Evolutionary conservation across 1,140 invertebrate genomes (phyloP), one percentile per base, ranked within the genome.

Genomic region (Apolygus lucorum): DNA sequence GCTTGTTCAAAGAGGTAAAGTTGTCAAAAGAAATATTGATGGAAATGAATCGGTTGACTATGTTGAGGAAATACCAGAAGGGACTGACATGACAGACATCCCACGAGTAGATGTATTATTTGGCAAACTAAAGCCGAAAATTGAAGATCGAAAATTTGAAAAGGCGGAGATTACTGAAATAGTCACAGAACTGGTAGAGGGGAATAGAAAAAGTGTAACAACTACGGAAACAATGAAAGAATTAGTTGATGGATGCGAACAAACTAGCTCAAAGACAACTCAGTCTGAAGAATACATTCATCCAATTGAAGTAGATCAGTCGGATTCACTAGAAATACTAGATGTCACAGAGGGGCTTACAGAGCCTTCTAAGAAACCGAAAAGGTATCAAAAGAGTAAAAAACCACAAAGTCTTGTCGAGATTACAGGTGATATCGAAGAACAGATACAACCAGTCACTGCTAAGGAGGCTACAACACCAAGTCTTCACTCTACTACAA

Each of bases 21-120:
- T 8, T 8, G 17, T 42, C 34, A 4, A 17, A 8, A 8, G 4
- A 4, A 42, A 8, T 8, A 17, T 42, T 28, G 72, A 69, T 17
- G 74, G 71, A 2, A 71, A 70, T 27, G 70, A 74, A 69, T 63
- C 42, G 22, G 67, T 74, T 1, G 81, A 78, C 8, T 80, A 74
- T 52, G 25, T 68, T 22, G 63, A 70, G 62, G 63, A 75, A 71
- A 69, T 59, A 24, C 72, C 71, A 8, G 21, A 24, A 28, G 68
- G 70, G 67, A 68, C 62, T 21, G 27, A 68, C 14, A 21, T 52
- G 27, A 66, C 68, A n/a, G 70, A 71, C 63, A 21, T 27, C 26
- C 11, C 13, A 8, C 17, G 4, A 8, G 4, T 8, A 17, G 34
- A 42, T 8, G 4, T 17, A 4, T 8, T 42, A 42, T 17, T 42